Percentiles rank a stretch among this genome's conserved stretches.
phyloP scores from a whole-genome alignment of 2,888 invertebrate species.

The Spilosoma lubricipeda region DNA sequence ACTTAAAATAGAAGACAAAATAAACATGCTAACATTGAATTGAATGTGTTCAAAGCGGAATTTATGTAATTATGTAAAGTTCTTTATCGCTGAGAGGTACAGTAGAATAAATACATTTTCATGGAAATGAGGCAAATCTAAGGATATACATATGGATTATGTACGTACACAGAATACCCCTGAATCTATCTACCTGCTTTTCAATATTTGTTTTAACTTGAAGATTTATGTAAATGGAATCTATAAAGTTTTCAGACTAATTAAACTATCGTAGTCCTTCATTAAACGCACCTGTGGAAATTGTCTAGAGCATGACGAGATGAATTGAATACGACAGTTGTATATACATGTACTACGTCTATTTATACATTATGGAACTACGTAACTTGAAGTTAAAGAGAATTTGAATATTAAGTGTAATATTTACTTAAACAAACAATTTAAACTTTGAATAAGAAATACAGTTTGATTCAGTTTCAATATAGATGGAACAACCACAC shows the following conservation, averaged over 20 bases:
- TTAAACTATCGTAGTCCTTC: conserved; percentile 9
- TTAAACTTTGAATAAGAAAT: too few relatives aligned
- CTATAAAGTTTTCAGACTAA: background rate
- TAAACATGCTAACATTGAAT: background rate
- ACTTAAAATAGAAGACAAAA: background rate
- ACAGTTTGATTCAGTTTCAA: background rate
- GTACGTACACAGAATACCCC: background rate
- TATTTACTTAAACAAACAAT: too few relatives aligned
- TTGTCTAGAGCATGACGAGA: conserved; percentile 2
- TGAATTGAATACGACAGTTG: conserved; percentile 5
- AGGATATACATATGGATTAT: too few relatives aligned
- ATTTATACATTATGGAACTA: background rate
- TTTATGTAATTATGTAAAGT: background rate
- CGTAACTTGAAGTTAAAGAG: too few relatives aligned
- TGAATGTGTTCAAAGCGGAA: background rate
- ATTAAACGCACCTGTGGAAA: conserved; percentile 13
- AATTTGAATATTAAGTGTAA: too few relatives aligned
- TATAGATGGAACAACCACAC: background rate
- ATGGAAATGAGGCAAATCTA: too few relatives aligned
- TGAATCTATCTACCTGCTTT: background rate
- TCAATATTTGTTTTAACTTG: background rate
- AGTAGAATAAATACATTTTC: too few relatives aligned
- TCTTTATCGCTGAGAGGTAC: background rate
- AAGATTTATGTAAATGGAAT: background rate
- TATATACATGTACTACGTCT: background rate